Evolutionary conservation across 2,888 invertebrate genomes (phyloP), one percentile per base, ranked within the genome.

Genomic region (Lepidocyrtoides sp.): DNA sequence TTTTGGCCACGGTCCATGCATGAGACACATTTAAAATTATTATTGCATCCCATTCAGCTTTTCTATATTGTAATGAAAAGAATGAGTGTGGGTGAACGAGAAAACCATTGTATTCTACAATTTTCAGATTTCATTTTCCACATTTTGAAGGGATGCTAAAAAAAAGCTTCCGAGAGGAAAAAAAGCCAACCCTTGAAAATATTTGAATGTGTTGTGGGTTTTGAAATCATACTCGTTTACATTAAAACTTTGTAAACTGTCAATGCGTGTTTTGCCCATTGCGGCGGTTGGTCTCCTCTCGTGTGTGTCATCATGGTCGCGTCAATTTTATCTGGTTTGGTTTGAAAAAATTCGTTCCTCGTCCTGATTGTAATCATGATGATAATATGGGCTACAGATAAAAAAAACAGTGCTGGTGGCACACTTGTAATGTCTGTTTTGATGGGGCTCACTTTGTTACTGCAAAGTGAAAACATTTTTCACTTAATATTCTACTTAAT

Each of bases 291-390:
- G 41, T 75, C 75, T 75, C 36, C 85, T 75, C 75, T 75, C 75
- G 57, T 60, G 85, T 85, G 57, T 85, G 57, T 57, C 77, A 72
- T 85, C 75, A 41, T 51, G 12, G 66, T 85, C 32, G 36, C 75
- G 60, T 85, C 85, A 75, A 75, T 75, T 85, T 85, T 72, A 41
- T 75, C 75, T 85, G 75, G 75, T 85, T 75, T 84, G 51, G 29
- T 51, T 51, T 77, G 77, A 77, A 51, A 75, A 20, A 77, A 29
- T 75, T 20, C 8, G 26, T 48, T 23, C 7, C n/a, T 79, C 12
- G 20, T 10, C 36, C 54, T 36, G 57, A 32, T 54, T 14, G n/a
- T 57, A 81, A 57, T 48, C 29, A 77, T 51, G n/a, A 44, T 36
- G 26, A 26, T 79, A 75, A 26, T 36, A 20, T 69, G 20, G 14